Conservation (phyloP, 2,113 vertebrate species). For the Pituophis catenifer region DNA sequence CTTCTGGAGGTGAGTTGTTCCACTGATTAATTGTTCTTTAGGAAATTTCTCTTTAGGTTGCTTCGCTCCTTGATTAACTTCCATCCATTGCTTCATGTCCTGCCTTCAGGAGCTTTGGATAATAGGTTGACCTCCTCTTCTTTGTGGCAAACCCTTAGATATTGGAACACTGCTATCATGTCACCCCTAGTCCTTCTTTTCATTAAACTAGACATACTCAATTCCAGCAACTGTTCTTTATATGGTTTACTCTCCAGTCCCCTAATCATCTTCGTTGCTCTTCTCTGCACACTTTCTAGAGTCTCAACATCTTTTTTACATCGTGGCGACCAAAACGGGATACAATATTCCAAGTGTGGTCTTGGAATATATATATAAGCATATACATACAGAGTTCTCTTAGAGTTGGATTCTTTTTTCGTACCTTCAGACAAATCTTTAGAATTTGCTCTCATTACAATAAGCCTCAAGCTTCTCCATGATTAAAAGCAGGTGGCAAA, state of each 20-base stretch:
- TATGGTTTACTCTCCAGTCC: neutral
- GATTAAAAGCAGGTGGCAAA: constrained; percentile 26
- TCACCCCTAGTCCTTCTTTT: neutral
- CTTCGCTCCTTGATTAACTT: neutral
- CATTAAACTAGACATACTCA: neutral
- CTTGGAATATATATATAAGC: neutral
- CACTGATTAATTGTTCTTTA: neutral
- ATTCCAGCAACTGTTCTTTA: neutral
- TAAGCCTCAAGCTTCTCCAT: neutral
- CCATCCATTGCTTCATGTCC: neutral
- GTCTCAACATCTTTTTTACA: neutral
- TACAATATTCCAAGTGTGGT: neutral
- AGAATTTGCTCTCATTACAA: neutral
- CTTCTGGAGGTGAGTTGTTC: neutral
- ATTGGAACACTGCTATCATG: neutral
- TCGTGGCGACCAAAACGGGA: neutral
- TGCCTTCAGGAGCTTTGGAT: neutral
- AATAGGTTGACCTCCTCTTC: neutral
- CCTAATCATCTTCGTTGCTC: neutral
- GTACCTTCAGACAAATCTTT: neutral
- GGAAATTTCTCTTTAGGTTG: neutral
- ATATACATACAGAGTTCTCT: neutral
- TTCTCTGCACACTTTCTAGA: neutral
- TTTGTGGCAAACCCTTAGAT: neutral
- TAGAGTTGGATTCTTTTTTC: neutral